Evolutionary conservation across 2,888 invertebrate genomes (phyloP), one percentile per base, ranked within the genome.

Genomic region (Cryptophagus acutangulus): DNA sequence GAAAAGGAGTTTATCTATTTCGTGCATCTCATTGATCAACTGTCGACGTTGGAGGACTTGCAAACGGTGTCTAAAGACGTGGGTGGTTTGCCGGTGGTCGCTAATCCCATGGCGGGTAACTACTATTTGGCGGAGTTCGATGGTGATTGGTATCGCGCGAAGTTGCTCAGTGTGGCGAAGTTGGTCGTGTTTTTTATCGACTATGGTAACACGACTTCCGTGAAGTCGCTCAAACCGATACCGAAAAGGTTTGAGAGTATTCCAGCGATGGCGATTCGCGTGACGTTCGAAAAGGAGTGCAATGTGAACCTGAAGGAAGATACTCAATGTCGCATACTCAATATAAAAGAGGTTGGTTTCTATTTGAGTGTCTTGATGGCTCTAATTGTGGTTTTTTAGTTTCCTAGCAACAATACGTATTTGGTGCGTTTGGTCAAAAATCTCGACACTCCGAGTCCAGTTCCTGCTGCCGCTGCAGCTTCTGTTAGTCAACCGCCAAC

Each of bases 191-290:
- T 50, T 12, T 59, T 58, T 25, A 38, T 65, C 2, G 65, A 65
- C 43, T 63, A 55, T 45, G 65, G 65, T 2, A 62, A 62, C 43
- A 49, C 33, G n/a, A 45, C 38, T 18, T 26, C 46, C 9, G 50
- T 51, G 2, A 40, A 43, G 9, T 29, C 42, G 9, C 36, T 60
- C 6, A 48, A 52, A 35, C 37, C 41, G 15, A 38, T 53, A 10
- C 50, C 61, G 24, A 33, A 48, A 6, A 40, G 49, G 8, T 36
- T 59, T 10, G 36, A 28, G 17, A 43, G 45, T 17, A 43, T 50
- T 18, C 59, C 61, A 5, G 51, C 49, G 1, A 43, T 56, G 26
- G 58, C 59, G 3, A 41, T 52, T 3, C 46, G 52, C 31, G 33
- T 60, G 1, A 40, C 29, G 4, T 14, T 43, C 12, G 33, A 17